Evolutionary conservation across 2,797 vertebrate species (phyloP), one percentile per base, ranked within the genome.

Genomic region (Babyrousa celebensis): DNA sequence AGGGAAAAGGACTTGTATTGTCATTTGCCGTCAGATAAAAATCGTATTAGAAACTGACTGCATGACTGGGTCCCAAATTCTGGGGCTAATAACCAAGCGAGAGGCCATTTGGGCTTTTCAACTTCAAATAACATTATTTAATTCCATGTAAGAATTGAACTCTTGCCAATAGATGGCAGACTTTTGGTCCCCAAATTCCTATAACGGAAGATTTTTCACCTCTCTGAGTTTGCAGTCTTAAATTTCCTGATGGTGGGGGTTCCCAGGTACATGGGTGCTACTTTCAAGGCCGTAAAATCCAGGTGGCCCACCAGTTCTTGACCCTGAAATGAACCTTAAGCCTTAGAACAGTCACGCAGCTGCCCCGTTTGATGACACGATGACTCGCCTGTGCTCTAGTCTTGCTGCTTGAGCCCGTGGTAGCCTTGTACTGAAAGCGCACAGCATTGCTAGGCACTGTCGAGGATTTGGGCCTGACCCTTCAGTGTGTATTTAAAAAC

Each of bases 311-410:
- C 89, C 20, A 74, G 25, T 84, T 84, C 77, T 84, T 83, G 94
- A 96, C 89, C 60, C 56, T 88, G 72, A 80, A 92, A 36, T 85
- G 29, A 92, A 65, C 97, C 86, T 63, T 79, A 93, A 92, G 97
- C 95, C 97, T 97, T 95, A 97, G 92, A 93, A 65, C 36, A 96
- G 72, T 94, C 84, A 54, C 56, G n/a, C 63, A 71, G 36, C 78
- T 71, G 32, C 43, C 88, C 89, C 77, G 18, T 12, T 48, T 67
- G n/a, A 77, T 82, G 23, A 68, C 17, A 17, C 36, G 29, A 52
- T 79, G 71, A 43, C 43, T 94, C 54, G 48, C 58, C 15, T n/a
- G 27, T 74, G n/a, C 62, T 90, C 63, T 48, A 27, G 15, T 78
- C 83, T 56, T 29, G 27, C 72, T n/a, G 12, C 83, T 62, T 85